Evolutionary conservation across 2,113 vertebrate genomes (phyloP), one percentile per base, ranked within the genome.

Genomic region (Ammodytes dubius): DNA sequence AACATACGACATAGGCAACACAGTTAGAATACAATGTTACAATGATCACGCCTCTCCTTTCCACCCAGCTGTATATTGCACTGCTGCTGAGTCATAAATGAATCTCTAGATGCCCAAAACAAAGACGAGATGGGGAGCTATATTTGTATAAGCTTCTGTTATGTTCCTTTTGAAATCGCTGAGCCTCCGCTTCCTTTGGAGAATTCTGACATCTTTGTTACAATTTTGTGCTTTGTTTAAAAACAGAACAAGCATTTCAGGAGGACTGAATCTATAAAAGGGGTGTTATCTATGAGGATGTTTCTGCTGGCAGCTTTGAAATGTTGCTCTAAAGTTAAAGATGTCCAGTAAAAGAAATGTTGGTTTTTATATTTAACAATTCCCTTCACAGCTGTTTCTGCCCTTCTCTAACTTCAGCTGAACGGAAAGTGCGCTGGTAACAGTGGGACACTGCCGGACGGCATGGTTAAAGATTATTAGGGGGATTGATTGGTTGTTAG

Each of bases 391-490:
- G 74, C 69, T 84, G 63, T 75, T 89, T 74, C 68, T 82, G 47
- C 45, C 74, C 50, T 77, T 79, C 19, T 68, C 47, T 35, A 71
- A 81, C 61, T 63, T 70, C 70, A 61, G 70, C 58, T 75, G 57
- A 74, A 79, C 57, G 67, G 57, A 83, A 76, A 75, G 65, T 71
- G 42, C 75, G 52, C 49, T 73, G 70, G 72, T 65, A 65, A 71
- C 59, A 74, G 71, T 52, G 19, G 63, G 65, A 67, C 68, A 74
- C 59, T 59, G 71, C 60, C 27, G 27, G 75, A 49, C 78, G 75
- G 54, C 7, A 66, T 86, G 68, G 86, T 90, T 88, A 89, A 63
- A 85, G 82, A 79, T 85, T 83, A 86, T 91, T 92, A 91, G 81
- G 79, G 75, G 73, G 78, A 84, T 83, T 90, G 85, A 94, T 87